Base-by-base conservation (phyloP, 2,113 vertebrate genomes). In the Otolemur garnettii region DNA sequence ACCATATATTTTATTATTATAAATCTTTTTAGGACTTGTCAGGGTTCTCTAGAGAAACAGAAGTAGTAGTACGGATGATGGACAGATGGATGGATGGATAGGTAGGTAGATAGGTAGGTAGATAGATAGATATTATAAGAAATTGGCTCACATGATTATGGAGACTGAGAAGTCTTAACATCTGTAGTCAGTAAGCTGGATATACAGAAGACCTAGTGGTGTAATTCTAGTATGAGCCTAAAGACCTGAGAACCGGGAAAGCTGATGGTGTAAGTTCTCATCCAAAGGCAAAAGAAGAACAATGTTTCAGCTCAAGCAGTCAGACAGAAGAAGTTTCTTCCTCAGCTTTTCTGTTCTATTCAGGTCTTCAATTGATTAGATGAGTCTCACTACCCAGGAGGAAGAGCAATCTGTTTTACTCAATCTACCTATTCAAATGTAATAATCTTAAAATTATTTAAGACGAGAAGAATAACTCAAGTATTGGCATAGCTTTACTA, bases 401-500 rank as follows among this genome's bases (percentile, higher is more conserved):
- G 30, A n/a, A 85, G 33, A 12, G 53, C 22, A 38, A 71, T 59
- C 12, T 85, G 26, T 57, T 80, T 50, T n/a, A 60, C 17, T 85
- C 79, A 80, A 9, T 38, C 35, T 38, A 30, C 26, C 42, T 53
- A 60, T 33, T 35, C 18, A 89, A 59, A 75, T 60, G 1, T 59
- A 78, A 79, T 83, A 83, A 92, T 90, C 30, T 68, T 92, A 30
- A 93, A 74, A 66, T 50, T 59, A 4, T 92, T 96, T 84, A 72
- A 87, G 30, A 94, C 53, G 53, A 66, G 22, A 53, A 93, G 15
- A 78, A 42, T 77, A 93, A 89, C 50, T 81, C 55, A 88, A 94
- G 38, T 62, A 89, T 91, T 85, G 50, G 11, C 28, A 15, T 18
- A 75, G 42, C 71, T 77, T 86, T 83, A 75, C 24, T 74, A 84